Percentiles rank a stretch among this genome's conserved stretches.
These are phyloP conservation scores for Hydriomena furcata DNA, from an alignment of 2,888 invertebrate genomes.

Conservation along the genomic window DNA sequence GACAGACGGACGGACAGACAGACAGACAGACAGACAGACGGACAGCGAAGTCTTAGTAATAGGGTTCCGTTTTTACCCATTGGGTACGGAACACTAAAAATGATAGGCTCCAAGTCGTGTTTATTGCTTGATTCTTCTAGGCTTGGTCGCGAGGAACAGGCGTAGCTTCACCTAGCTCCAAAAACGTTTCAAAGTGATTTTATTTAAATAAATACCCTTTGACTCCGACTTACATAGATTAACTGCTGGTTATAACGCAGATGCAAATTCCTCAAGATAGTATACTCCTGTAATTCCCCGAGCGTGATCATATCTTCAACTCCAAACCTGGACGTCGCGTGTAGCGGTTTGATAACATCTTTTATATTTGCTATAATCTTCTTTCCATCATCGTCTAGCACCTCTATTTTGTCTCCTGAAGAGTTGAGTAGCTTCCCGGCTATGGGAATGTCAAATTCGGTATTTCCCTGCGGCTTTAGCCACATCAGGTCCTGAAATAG, in stretches of 20 bases:
- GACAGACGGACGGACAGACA: too few species aligned
- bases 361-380: conserved; percentile 84
- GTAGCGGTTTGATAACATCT: conserved; percentile 89
- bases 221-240: conserved; percentile 97
- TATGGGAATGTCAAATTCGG: conserved; percentile 92
- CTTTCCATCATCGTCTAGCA: conserved; percentile 93
- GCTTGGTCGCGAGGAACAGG: too few species aligned
- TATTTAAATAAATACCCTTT: too few species aligned
- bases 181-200: too few species aligned
- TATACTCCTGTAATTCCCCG: conserved; percentile 97
- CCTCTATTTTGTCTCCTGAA: conserved; percentile 89
- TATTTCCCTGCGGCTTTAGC: conserved; percentile 88
- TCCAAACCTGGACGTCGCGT: conserved; percentile 89
- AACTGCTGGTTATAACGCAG: conserved; percentile 93
- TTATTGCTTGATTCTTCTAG: too few species aligned
- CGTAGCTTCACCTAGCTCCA: too few species aligned
- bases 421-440: conserved; percentile 92
- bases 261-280: conserved; percentile 95
- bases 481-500: conserved; percentile 89
- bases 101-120: too few species aligned
- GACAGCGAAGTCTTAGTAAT: too few species aligned
- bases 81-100: too few species aligned
- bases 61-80: too few species aligned
- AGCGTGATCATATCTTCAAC: conserved; percentile 98
- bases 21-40: too few species aligned